phyloP scores from a whole-genome alignment of 1,140 invertebrate species.

The Drosophila malerkotliana region DNA sequence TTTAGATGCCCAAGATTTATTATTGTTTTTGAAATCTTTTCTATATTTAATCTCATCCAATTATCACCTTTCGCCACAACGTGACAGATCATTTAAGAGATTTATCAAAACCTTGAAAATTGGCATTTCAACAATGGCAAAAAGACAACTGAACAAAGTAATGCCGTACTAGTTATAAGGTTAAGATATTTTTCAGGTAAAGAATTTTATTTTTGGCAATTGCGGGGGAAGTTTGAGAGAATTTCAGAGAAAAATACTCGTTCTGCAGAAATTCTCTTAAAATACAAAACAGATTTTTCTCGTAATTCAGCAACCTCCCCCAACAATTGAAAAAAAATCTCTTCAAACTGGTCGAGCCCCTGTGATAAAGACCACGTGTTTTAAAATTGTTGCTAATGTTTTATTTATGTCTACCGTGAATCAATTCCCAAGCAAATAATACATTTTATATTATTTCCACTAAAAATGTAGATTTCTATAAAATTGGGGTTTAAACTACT shows the following conservation, averaged over 20 bases:
- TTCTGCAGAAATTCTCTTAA: constrained; percentile 10
- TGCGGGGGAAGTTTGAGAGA: constrained; percentile 11
- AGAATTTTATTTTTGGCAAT: constrained; percentile 22
- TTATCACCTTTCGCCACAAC: constrained; percentile 28
- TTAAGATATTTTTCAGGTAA: constrained; percentile 16
- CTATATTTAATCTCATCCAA: constrained; percentile 19
- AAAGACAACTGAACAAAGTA: constrained; percentile 5
- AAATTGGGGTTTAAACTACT: not conserved
- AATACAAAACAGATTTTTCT: not conserved
- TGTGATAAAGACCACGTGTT: not conserved
- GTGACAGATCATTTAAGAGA: constrained; percentile 34
- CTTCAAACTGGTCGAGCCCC: constrained; percentile 47
- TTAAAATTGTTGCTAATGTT: not conserved
- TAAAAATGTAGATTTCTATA: not conserved
- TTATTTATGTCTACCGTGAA: not conserved
- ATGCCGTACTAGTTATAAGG: constrained; percentile 10
- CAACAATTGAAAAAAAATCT: not conserved
- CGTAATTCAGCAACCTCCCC: constrained; percentile 30
- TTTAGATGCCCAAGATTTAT: constrained; percentile 3
- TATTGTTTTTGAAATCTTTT: constrained; percentile 12
- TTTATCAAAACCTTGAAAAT: constrained; percentile 32
- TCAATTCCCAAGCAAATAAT: not conserved
- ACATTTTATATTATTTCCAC: not conserved
- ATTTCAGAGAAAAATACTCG: constrained; percentile 11
- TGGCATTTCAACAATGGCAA: constrained; percentile 4